Evolutionary conservation across 2,797 vertebrate species (phyloP), one percentile per base, ranked within the genome.

Genomic region (Aphelocoma californica): DNA sequence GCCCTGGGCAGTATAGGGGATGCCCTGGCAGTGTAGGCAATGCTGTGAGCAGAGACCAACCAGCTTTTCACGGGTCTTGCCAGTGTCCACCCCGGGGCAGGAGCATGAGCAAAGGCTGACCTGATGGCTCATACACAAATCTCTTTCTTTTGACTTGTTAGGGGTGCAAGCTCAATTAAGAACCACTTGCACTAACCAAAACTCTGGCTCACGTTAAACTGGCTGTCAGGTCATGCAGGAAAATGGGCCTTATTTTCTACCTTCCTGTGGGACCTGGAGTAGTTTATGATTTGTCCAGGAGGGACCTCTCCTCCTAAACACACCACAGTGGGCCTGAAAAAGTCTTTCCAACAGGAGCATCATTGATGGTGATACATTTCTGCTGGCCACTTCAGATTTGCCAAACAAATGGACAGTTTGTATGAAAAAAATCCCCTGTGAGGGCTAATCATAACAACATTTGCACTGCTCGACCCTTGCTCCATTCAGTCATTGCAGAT

Each of bases 371-470:
- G 1, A 57, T 82, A 53, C 4, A 6, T 57, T 93, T 94, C 86
- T 64, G 34, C 54, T 62, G 73, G n/a, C 66, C 62, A 20, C 71
- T 94, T 87, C 3, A 0, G 74, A 64, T 78, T 77, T 87, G 77
- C 50, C 44, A 79, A 92, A 95, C 83, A 95, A 88, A 92, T 0
- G 2, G 86, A 77, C 44, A 58, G 57, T 61, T 87, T 92, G 60
- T 77, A 61, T 18, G 71, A 91, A 87, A 90, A 93, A 88, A 83
- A 14, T 91, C 77, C 70, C 74, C 80, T 4, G n/a, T 66, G 88
- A 90, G 86, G 60, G n/a, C 51, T 92, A 94, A 86, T 79, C 75
- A 91, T 79, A 95, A 91, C 93, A 94, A 91, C 62, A 56, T 71
- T 93, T 86, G 61, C 1, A 2, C n/a, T 77, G 70, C 82, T 92